Evolutionary conservation across 2,888 invertebrate genomes (phyloP).

Genomic region (Tricholauxania praeusta): DNA sequence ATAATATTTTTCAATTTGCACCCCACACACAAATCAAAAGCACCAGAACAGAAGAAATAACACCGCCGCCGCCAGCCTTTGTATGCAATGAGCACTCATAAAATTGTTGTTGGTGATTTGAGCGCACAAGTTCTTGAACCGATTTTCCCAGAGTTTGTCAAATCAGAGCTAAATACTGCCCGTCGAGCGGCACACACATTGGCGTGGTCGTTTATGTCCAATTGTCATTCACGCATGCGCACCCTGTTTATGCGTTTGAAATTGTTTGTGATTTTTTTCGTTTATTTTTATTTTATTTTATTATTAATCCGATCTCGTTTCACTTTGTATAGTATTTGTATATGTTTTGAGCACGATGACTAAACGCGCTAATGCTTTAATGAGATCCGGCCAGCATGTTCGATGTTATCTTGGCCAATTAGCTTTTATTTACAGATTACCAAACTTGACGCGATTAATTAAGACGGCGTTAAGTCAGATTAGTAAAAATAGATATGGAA

Average conservation of each 20-base stretch:
- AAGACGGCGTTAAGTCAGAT: neutral
- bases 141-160: slow-evolving; percentile 21
- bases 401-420: slow-evolving; percentile 8
- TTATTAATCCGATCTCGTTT: too few species aligned
- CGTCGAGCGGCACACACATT: slow-evolving; percentile 1
- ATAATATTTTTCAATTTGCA: too few species aligned
- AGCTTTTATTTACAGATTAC: neutral
- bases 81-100: too few species aligned
- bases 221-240: slow-evolving; percentile 11
- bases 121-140: neutral
- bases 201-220: slow-evolving; percentile 17
- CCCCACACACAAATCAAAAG: too few species aligned
- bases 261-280: too few species aligned
- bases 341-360: slow-evolving; percentile 7
- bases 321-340: too few species aligned
- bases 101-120: too few species aligned
- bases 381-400: slow-evolving; percentile 9
- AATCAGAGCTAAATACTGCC: slow-evolving; percentile 10
- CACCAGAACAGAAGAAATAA: too few species aligned
- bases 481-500: too few species aligned
- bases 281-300: too few species aligned
- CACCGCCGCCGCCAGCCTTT: too few species aligned
- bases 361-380: slow-evolving; percentile 1
- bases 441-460: slow-evolving; percentile 8
- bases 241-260: neutral